A percentile compares a stretch with the other conserved stretches of the same genome.
Conservation (phyloP, 2,797 vertebrate species). For the Sebastolobus alascanus region DNA sequence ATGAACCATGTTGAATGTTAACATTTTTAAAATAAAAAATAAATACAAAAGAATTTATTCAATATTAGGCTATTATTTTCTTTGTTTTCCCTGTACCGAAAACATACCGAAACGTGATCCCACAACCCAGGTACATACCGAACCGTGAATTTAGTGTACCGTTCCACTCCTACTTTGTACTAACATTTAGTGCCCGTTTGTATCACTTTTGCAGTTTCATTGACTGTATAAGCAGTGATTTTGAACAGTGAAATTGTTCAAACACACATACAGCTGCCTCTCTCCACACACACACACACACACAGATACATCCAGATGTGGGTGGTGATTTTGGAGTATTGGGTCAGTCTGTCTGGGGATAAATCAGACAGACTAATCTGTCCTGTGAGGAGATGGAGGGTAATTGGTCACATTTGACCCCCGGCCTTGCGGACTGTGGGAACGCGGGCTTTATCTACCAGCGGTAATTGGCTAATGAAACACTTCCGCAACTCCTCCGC, state of each 20-base stretch:
- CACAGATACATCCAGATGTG: conserved; percentile 69
- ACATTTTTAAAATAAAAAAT: too few relatives aligned
- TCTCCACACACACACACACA: conserved; percentile 2
- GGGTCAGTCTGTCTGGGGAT: conserved; percentile 80
- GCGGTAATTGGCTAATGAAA: conserved; percentile 89
- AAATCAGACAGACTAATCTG: conserved; percentile 83
- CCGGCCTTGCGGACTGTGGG: conserved; percentile 82
- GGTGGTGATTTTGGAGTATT: conserved; percentile 65
- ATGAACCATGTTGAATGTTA: too few relatives aligned
- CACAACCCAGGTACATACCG: background rate
- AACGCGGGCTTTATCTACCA: conserved; percentile 83
- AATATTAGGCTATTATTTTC: background rate
- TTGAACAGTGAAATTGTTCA: conserved; percentile 27
- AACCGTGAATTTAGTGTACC: background rate
- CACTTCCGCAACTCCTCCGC: conserved; percentile 84
- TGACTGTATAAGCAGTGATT: conserved; percentile 2
- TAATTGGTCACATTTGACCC: conserved; percentile 88
- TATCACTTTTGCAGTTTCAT: background rate
- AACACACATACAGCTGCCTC: background rate
- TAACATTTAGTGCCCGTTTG: background rate
- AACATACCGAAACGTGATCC: background rate
- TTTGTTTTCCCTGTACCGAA: background rate
- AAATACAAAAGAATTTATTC: background rate
- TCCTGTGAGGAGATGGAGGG: conserved; percentile 79
- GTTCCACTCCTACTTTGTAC: background rate